phyloP scores from a whole-genome alignment of 1,140 invertebrate genomes.

The Hycleus cichorii region DNA sequence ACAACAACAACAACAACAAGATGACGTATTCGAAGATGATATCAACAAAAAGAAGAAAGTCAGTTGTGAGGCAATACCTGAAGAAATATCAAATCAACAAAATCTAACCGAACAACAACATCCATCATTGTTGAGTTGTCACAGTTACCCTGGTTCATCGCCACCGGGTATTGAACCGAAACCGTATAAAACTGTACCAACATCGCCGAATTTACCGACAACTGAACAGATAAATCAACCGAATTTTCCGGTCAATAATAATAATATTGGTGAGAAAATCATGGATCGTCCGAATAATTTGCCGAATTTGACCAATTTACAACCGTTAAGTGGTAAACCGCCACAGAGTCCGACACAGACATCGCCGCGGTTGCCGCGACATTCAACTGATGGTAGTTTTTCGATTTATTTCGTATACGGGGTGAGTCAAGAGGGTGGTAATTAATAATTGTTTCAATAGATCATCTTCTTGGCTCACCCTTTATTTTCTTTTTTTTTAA shows the following conservation, averaged over 20 bases:
- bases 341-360: conserved; percentile 41
- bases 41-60: conserved; percentile 53
- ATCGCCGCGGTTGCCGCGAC: conserved; percentile 33
- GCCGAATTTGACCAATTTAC: conserved; percentile 22
- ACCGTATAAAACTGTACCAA: conserved; percentile 33
- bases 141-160: conserved; percentile 37
- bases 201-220: conserved; percentile 27
- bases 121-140: conserved; percentile 35
- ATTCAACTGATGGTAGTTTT: conserved; percentile 18
- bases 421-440: not conserved
- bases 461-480: too few relatives aligned
- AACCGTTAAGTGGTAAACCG: conserved; percentile 33
- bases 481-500: too few relatives aligned
- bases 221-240: conserved; percentile 3
- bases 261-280: conserved; percentile 11
- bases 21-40: conserved; percentile 42
- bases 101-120: conserved; percentile 26
- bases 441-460: too few relatives aligned
- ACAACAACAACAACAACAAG: conserved; percentile 18
- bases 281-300: conserved; percentile 26
- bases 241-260: conserved; percentile 12
- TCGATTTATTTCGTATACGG: conserved; percentile 2
- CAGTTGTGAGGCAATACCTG: conserved; percentile 82
- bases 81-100: conserved; percentile 68
- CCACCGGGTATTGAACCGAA: conserved; percentile 25